phyloP scores from a whole-genome alignment of 2,888 invertebrate genomes.

The Empis livida region DNA sequence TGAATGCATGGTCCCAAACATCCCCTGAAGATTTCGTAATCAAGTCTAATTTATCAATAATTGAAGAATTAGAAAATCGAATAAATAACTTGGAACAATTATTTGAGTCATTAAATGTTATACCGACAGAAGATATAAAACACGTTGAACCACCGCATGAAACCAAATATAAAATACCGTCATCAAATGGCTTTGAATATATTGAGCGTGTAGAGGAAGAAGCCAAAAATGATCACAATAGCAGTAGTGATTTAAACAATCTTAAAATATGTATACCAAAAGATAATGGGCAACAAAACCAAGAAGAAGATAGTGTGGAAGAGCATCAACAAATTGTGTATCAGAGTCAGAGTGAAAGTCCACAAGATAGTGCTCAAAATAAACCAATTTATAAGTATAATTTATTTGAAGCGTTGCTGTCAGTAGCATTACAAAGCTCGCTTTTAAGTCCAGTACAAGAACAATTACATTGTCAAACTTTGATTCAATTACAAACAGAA shows the following conservation, averaged over 20 bases:
- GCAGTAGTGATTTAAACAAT: conserved; percentile 22
- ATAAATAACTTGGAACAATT: conserved; percentile 21
- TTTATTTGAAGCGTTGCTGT: too few species aligned
- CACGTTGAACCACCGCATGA: conserved; percentile 5
- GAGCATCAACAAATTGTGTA: neutral
- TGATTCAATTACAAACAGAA: too few species aligned
- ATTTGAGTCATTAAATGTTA: conserved; percentile 16
- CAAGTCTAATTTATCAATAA: conserved; percentile 10
- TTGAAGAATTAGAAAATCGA: conserved; percentile 17
- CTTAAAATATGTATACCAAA: conserved; percentile 23
- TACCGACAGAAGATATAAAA: conserved; percentile 3
- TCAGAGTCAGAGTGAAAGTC: neutral
- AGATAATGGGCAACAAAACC: conserved; percentile 7
- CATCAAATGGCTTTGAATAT: conserved; percentile 11
- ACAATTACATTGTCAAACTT: too few species aligned
- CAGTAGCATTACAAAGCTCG: neutral
- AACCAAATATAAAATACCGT: conserved; percentile 23
- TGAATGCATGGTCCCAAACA: conserved; percentile 27
- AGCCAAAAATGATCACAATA: conserved; percentile 20
- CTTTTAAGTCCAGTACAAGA: neutral
- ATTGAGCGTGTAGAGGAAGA: conserved; percentile 21
- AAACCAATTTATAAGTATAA: too few species aligned
- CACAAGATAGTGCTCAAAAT: neutral
- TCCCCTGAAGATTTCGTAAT: conserved; percentile 17
- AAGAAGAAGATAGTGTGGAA: neutral